Base-by-base conservation (phyloP, 2,797 vertebrate species). In the Schizothorax lantsangensis region DNA sequence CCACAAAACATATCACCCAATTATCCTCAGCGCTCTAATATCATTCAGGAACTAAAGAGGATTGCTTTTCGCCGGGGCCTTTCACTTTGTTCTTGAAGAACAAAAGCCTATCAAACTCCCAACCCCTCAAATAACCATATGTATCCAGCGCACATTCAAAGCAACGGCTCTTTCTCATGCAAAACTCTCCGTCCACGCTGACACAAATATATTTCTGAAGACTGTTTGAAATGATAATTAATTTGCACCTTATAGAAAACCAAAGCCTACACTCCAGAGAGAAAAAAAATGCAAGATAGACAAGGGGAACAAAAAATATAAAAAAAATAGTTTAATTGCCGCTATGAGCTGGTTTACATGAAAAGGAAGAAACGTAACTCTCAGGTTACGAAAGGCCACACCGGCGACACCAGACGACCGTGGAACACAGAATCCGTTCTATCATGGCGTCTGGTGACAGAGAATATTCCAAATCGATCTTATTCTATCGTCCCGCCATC, bases 141-240 rank as follows among this genome's bases (percentile, higher is more conserved):
- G 84, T 84, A 88, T 91, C 91, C 89, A 89, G 83, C 89, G 89
- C 84, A 87, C 88, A 92, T 84, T 90, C 87, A 91, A 90, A 93
- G 80, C 49, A 10, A 85, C 49, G 89, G 88, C 86, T 88, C 81
- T 84, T 81, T 89, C 84, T 86, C 87, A 92, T 88, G 88, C 90
- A 92, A 92, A 90, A 81, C 79, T 78, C 21, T 86, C 66, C 74
- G 68, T 81, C 80, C 57, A 69, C 23, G 62, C 72, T 23, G 15
- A 66, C 84, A 89, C 84, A 90, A 89, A 91, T 85, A 71, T 82
- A 92, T 89, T 88, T 77, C 88, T 79, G 90, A 87, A 92, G 91
- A 81, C 90, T 87, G 86, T 92, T 92, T 93, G 90, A 93, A 92
- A 91, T 93, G 90, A 90, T 91, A 92, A 94, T 93, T 91, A 91